Base-by-base conservation (phyloP, 2,888 invertebrate genomes). In the Dasysyrphus tricinctus region DNA sequence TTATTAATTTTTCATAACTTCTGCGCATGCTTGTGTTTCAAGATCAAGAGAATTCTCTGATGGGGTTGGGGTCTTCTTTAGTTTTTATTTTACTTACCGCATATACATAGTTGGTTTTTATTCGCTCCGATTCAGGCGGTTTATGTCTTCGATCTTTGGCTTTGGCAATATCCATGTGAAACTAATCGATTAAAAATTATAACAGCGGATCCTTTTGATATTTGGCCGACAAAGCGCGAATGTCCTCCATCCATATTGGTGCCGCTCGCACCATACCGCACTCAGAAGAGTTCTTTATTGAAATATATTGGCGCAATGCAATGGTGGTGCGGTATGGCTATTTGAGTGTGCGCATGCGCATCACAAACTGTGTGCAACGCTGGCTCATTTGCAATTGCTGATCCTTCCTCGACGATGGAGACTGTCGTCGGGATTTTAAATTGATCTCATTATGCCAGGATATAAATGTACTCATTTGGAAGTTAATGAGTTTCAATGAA, bases 111-210 rank as follows among this genome's bases (percentile, higher is more conserved):
- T 14, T 54, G 5, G n/a, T n/a, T 24, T 39, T 47, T 29, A 3
- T n/a, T 42, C 57, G 49, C 51, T 32, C 51, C 34, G 54, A 72
- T 76, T 73, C 76, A 75, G 69, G 83, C 76, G 76, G 51, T 61
- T 44, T 51, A 39, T 69, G 69, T 74, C 51, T 67, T 73, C 67
- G 73, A 73, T 67, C 69, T 77, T 49, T 73, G 47, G 37, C 42
- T 61, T 54, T 80, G 57, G 65, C 34, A 47, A 70, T 72, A 80
- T 67, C 87, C 83, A 87, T 87, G 87, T 88, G 86, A 88, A 88
- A 88, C 88, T 87, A 88, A 88, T 88, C 88, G 88, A 88, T 88
- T 88, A 86, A 87, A 88, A 88, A 88, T 88, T 88, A 88, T 86
- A 87, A 80, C 83, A 88, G 83, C 86, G 88, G 81, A 84, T 76